phyloP scores from a whole-genome alignment of 1,140 invertebrate genomes.

The Kradibia gibbosae region DNA sequence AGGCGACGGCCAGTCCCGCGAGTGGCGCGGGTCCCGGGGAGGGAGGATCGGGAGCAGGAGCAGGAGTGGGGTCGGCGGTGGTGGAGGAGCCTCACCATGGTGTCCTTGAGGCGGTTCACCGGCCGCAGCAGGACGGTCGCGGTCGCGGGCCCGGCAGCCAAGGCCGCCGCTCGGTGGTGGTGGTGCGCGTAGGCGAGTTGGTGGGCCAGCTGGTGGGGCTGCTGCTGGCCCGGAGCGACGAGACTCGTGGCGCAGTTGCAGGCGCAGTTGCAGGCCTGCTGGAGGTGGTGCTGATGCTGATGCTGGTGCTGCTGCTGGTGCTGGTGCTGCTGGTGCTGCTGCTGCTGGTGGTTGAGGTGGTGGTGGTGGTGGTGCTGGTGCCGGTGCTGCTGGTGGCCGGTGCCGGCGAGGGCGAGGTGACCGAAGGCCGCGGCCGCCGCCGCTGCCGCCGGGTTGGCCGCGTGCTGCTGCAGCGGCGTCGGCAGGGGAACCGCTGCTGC shows the following conservation, averaged over 20 bases:
- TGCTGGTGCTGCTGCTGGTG: constrained; percentile 48
- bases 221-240: constrained; percentile 60
- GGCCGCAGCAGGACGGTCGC: constrained; percentile 69
- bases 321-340: constrained; percentile 51
- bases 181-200: constrained; percentile 15
- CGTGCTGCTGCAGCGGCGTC: constrained; percentile 58
- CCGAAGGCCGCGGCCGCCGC: constrained; percentile 56
- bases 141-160: constrained; percentile 58
- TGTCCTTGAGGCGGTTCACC: constrained; percentile 70
- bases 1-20: no score
- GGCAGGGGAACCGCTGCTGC: constrained; percentile 61
- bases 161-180: constrained; percentile 24
- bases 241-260: constrained; percentile 65
- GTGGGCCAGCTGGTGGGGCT: constrained; percentile 17
- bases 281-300: constrained; percentile 63
- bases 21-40: no score
- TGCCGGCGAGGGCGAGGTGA: constrained; percentile 51
- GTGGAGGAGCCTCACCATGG: constrained; percentile 65
- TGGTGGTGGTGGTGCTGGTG: constrained; percentile 19
- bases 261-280: constrained; percentile 67
- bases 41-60: no score
- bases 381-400: constrained; percentile 24
- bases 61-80: no score
- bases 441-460: constrained; percentile 56
- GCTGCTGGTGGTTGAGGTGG: constrained; percentile 33